Base-by-base conservation (phyloP, 2,888 invertebrate genomes). In the Epinotia bilunana region DNA sequence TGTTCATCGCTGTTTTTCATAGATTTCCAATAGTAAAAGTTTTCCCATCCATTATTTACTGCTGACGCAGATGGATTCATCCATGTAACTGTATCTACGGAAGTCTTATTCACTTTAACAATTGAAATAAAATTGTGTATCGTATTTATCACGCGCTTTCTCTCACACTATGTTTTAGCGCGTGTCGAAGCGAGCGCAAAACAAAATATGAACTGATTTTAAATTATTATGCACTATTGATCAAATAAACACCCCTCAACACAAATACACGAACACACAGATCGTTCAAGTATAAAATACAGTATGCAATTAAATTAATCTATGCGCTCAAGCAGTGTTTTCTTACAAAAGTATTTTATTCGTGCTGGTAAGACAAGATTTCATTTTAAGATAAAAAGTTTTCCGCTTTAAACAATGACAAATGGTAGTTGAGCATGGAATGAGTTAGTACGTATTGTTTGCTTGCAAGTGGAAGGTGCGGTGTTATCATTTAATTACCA, bases 21-120 rank as follows among this genome's bases (percentile, higher is more conserved):
- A 58, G 68, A 58, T 68, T 58, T 68, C 13, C 57, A 16, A 58
- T 23, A 16, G 16, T 39, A 39, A 68, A 68, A 68, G 43, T 58
- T 68, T 20, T 43, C 23, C n/a, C 68, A 58, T 68, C 68, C 68
- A 58, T 68, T 58, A 68, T 68, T 68, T 58, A 58, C 57, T 43
- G 20, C 23, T 6, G 68, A 68, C 58, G 12, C 23, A 68, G 58
- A 68, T 58, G 68, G 58, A 68, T 68, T 43, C 20, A 20, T 68
- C 9, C 20, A 43, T 20, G 18, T 23, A 11, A 58, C 53, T 65
- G 39, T 11, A n/a, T 46, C 20, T 5, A 6, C 12, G 20, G 13
- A 5, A 39, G 43, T 63, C 20, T 63, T 20, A 1, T 16, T 7
- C 6, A n/a, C 53, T 13, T 49, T 13, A 53, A 7, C 16, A n/a